phyloP scores from a whole-genome alignment of 2,113 vertebrate species.

The Ornithorhynchus anatinus region DNA sequence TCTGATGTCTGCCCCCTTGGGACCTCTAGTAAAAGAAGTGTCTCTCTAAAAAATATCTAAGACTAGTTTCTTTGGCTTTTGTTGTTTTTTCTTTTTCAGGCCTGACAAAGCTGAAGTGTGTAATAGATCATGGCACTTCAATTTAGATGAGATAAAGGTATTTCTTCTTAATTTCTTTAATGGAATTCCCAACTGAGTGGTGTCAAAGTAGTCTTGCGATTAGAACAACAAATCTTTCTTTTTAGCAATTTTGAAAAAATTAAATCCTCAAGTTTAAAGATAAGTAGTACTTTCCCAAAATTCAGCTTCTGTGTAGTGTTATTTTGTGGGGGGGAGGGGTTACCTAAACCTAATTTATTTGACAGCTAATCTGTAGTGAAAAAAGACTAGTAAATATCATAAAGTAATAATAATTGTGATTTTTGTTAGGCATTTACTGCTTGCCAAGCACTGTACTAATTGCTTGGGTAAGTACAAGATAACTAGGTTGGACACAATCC shows the following conservation, averaged over 20 bases:
- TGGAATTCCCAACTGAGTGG: not conserved
- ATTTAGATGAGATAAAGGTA: conserved; percentile 75
- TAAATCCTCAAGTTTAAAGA: not conserved
- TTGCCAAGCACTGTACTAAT: no score
- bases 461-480: no score
- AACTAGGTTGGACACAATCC: no score
- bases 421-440: no score
- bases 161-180: not conserved
- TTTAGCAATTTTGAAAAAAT: not conserved
- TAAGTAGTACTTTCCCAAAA: no score
- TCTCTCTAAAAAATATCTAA: no score
- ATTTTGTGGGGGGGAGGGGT: no score
- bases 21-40: accelerated
- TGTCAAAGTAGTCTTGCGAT: not conserved
- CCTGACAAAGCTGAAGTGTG: conserved; percentile 68
- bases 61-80: not conserved
- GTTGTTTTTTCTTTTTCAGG: conserved; percentile 57
- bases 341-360: no score
- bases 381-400: no score
- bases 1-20: not conserved
- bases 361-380: no score
- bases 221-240: not conserved
- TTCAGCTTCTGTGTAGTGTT: no score
- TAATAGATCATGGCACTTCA: conserved; percentile 73
- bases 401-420: no score